Conservation (phyloP, 2,113 vertebrate species). For the Labeo rohita region DNA sequence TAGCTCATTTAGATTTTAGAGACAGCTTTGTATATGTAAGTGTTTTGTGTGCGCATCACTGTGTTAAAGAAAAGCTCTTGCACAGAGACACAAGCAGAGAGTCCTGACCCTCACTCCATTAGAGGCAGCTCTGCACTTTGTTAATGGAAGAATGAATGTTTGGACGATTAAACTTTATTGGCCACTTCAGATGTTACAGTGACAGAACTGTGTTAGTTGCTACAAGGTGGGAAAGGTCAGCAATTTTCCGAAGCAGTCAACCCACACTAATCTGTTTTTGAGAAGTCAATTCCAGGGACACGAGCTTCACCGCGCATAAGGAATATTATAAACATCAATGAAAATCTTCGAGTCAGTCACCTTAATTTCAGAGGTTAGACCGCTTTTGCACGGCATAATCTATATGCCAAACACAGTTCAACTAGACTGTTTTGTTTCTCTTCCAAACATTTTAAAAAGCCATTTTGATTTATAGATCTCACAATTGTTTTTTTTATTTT, state of each 20-base stretch:
- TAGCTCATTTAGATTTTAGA: background rate
- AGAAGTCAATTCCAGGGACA: conserved; percentile 41
- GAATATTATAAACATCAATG: conserved; percentile 33
- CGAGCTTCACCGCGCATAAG: conserved; percentile 19
- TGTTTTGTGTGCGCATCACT: background rate
- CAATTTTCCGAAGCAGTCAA: conserved; percentile 28
- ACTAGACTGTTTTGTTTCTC: background rate
- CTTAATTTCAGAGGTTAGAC: conserved; percentile 28
- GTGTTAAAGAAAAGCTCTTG: conserved; percentile 44
- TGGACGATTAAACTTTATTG: conserved; percentile 63
- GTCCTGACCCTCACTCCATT: conserved; percentile 58
- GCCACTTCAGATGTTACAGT: conserved; percentile 37
- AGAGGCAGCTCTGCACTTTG: conserved; percentile 51
- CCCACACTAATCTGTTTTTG: conserved; percentile 41
- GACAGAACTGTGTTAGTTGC: conserved; percentile 28
- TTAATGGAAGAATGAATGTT: conserved; percentile 66
- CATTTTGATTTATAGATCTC: background rate
- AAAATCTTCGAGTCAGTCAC: conserved; percentile 2
- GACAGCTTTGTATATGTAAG: background rate
- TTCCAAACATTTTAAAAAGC: background rate
- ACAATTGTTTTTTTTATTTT: background rate
- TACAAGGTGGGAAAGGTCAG: conserved; percentile 30
- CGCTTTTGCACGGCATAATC: background rate
- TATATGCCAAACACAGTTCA: background rate
- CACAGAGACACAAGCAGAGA: conserved; percentile 48